Evolutionary conservation across 2,797 vertebrate species (phyloP), one percentile per base, ranked within the genome.

Genomic region (Todus mexicanus): DNA sequence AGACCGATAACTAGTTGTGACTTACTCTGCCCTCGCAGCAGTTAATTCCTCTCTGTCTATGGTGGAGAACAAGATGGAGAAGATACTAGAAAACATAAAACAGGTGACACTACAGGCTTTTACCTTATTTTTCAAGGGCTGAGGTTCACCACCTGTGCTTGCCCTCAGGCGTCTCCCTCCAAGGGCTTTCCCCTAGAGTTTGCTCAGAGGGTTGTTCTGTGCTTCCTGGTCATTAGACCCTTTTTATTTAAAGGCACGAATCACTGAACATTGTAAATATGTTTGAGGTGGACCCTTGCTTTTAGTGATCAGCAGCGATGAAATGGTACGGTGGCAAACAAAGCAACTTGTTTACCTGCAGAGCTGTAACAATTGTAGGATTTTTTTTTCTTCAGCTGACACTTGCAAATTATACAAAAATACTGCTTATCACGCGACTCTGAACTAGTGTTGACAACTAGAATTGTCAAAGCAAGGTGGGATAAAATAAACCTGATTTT

Each of bases 1-100:
- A 87, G 90, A 82, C 45, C 59, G 80, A 72, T 96, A 90, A 94
- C 73, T 90, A 56, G 73, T 92, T 65, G 80, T 91, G 87, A 94
- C 53, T 95, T 94, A 73, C 15, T 89, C 61, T 87, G 14, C 68
- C 94, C 69, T 96, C 72, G 31, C 81, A 96, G 96, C 43, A 84
- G 37, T 69, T 93, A 74, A 93, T 97, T 92, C 68, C 63, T 83
- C 25, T 50, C 45, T 53, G 53, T 87, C 87, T 95, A 42, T 85
- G 63, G 26, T 86, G 56, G 54, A 84, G 66, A 87, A 73, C 40
- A 65, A 66, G 63, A 64, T 17, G 29, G 42, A 69, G 26, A 70
- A 48, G n/a, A 37, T 29, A 15, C 0, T 25, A 26, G 70, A 26
- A 48, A 48, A 22, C 2, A 1, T 11, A 6, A 82, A 22, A 35